Conservation (phyloP, 2,888 invertebrate species). For the Torymus texanus region DNA sequence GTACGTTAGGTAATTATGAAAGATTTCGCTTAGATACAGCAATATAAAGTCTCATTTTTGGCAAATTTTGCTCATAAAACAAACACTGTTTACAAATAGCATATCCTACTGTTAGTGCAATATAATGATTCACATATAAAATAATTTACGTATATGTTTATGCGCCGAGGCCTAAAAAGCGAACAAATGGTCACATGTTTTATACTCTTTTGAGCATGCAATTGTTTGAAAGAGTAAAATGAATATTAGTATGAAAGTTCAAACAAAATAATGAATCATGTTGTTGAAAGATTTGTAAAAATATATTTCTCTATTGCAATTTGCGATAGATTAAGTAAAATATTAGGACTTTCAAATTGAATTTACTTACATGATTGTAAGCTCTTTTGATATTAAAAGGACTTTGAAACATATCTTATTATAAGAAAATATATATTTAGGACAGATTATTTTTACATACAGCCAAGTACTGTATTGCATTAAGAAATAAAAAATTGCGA, state of each 20-base stretch:
- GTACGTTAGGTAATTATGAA: neutral
- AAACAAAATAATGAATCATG: neutral
- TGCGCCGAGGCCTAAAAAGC: neutral
- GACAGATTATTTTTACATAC: too few species aligned
- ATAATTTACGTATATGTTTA: too few species aligned
- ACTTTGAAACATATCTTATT: neutral
- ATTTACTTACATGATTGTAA: neutral
- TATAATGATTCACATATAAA: neutral
- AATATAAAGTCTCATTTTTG: neutral
- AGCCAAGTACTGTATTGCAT: neutral
- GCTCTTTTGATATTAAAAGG: constrained; percentile 15
- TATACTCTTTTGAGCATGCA: constrained; percentile 4
- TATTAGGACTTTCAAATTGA: neutral
- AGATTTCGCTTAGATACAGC: neutral
- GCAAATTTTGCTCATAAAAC: neutral
- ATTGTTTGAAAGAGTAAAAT: neutral
- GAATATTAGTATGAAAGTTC: too few species aligned
- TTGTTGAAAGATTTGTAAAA: neutral
- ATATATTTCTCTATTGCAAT: neutral
- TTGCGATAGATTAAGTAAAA: neutral
- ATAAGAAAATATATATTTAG: neutral
- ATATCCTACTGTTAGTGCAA: constrained; percentile 23
- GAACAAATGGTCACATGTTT: constrained; percentile 27
- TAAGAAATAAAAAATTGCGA: neutral
- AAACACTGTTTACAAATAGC: neutral